These are phyloP conservation scores for Mesorhabditis spiculigera DNA, from an alignment of 2,888 invertebrate species.

Conservation along the genomic window DNA sequence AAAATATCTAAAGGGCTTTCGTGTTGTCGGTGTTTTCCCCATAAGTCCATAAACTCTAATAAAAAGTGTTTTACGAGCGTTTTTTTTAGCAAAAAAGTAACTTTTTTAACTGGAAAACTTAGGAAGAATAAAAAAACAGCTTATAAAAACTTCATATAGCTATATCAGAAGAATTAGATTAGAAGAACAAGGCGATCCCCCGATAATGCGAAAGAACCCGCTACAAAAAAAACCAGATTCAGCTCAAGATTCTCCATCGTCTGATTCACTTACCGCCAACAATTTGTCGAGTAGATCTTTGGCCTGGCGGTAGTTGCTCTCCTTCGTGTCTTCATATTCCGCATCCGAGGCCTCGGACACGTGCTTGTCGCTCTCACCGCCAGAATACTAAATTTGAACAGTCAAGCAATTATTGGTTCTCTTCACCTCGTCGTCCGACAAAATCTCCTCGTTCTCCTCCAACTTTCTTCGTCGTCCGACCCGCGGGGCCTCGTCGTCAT, in stretches of 20 bases:
- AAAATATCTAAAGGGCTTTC: no score
- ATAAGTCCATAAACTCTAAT: no score
- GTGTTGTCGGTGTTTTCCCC: no score
- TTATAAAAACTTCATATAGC: no score
- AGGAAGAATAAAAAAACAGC: no score
- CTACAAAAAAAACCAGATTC: no score
- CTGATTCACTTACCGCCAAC: constrained; percentile 21
- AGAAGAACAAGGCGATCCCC: not conserved
- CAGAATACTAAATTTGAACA: constrained; percentile 20
- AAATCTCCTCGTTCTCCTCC: not conserved
- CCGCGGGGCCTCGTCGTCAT: constrained; percentile 8
- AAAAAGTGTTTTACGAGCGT: no score
- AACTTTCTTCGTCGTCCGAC: constrained; percentile 27
- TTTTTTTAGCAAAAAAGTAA: no score
- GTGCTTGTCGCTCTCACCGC: constrained; percentile 18
- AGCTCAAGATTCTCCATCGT: no score
- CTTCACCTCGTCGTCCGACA: not conserved
- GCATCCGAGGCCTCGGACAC: constrained; percentile 33
- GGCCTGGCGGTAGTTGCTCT: constrained; percentile 44
- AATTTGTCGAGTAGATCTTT: constrained; percentile 44
- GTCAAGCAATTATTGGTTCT: not conserved
- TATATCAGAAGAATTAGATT: no score
- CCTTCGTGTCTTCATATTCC: constrained; percentile 45
- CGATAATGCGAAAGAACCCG: not conserved
- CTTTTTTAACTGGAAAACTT: no score